Conservation (phyloP, 2,113 vertebrate species). For the Mus musculus region DNA sequence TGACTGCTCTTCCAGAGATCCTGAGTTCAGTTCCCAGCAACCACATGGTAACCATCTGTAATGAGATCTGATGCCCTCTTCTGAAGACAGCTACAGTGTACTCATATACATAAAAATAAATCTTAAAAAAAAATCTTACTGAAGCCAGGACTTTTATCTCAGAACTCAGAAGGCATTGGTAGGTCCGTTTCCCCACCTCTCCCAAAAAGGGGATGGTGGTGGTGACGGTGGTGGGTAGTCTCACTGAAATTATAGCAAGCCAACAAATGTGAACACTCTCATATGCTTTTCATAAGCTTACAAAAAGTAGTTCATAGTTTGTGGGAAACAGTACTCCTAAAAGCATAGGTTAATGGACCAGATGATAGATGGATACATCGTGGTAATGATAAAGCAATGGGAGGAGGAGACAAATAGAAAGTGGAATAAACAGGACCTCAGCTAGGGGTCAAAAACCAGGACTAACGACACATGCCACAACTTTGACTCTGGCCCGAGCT, state of each 20-base stretch:
- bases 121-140: not conserved
- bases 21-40: too few species aligned
- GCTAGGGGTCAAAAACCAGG: not conserved
- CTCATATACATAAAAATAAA: too few species aligned
- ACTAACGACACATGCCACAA: not conserved
- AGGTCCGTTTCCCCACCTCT: not conserved
- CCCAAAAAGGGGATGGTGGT: not conserved
- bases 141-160: not conserved
- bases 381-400: not conserved
- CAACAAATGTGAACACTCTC: not conserved
- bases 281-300: constrained; percentile 4
- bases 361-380: not conserved
- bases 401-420: too few species aligned
- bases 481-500: not conserved
- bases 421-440: not conserved
- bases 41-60: too few species aligned
- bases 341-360: constrained; percentile 7
- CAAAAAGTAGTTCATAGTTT: not conserved
- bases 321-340: not conserved
- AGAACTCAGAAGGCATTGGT: not conserved
- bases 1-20: too few species aligned
- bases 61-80: too few species aligned
- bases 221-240: not conserved
- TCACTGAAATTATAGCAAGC: constrained; percentile 12
- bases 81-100: too few species aligned